Conservation (phyloP, 2,888 invertebrate species). For the Alloplasta piceator region DNA sequence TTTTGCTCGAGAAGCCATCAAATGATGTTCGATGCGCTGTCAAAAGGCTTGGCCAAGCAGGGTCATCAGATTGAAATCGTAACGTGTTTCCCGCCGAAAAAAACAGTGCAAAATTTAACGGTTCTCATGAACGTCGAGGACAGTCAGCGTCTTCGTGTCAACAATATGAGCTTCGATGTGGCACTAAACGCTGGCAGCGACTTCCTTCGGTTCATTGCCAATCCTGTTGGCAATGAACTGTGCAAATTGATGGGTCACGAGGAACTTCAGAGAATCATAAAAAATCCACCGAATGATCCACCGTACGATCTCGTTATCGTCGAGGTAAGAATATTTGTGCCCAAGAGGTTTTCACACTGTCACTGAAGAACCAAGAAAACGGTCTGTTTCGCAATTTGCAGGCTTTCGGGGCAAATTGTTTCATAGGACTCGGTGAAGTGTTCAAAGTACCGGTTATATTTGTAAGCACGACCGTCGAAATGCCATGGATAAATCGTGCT, state of each 20-base stretch:
- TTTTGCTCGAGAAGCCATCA: constrained; percentile 84
- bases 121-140: constrained; percentile 63
- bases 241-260: constrained; percentile 69
- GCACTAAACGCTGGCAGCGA: constrained; percentile 60
- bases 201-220: constrained; percentile 50
- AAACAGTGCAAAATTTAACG: constrained; percentile 62
- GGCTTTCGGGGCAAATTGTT: constrained; percentile 86
- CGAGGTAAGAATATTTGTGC: constrained; percentile 62
- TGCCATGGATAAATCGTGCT: constrained; percentile 86
- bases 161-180: constrained; percentile 55
- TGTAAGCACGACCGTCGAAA: constrained; percentile 84
- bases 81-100: constrained; percentile 66
- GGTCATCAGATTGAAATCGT: constrained; percentile 82
- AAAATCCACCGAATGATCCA: constrained; percentile 71
- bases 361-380: background rate
- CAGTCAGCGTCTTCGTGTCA: constrained; percentile 46
- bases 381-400: constrained; percentile 17
- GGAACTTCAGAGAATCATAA: constrained; percentile 68
- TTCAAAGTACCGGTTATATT: constrained; percentile 86
- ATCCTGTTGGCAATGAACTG: constrained; percentile 64
- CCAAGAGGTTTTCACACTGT: background rate
- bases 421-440: constrained; percentile 85
- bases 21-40: constrained; percentile 82
- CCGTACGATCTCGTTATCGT: constrained; percentile 71
- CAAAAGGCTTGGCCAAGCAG: constrained; percentile 80